phyloP scores from a whole-genome alignment of 2,797 vertebrate genomes.

The Cyclura pinguis region DNA sequence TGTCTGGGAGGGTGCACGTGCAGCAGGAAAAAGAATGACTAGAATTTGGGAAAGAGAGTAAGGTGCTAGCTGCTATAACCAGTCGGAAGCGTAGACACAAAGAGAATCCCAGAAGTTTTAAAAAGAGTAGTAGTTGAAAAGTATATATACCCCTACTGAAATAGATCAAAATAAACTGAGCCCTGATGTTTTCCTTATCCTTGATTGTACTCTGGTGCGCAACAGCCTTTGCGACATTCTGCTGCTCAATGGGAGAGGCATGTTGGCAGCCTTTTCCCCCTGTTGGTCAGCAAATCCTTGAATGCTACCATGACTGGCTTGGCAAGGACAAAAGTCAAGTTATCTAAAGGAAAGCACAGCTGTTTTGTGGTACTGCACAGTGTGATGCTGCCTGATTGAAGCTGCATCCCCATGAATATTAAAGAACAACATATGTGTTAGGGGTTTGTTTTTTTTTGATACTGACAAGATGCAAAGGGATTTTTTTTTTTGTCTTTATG shows the following conservation, averaged over 20 bases:
- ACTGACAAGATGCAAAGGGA: background rate
- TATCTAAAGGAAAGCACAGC: constrained; percentile 21
- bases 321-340: constrained; percentile 7
- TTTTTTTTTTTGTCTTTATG: background rate
- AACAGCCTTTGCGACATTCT: background rate
- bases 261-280: background rate
- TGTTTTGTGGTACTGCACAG: constrained; percentile 21
- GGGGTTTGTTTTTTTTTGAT: constrained; percentile 2
- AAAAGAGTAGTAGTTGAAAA: background rate
- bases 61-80: background rate
- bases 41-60: background rate
- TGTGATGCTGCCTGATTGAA: constrained; percentile 8
- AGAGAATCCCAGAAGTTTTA: background rate
- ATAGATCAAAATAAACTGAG: background rate
- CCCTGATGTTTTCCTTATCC: background rate
- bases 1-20: background rate
- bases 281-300: background rate
- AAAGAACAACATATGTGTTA: background rate
- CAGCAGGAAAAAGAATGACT: background rate
- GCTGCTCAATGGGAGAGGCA: background rate
- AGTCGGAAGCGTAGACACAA: background rate
- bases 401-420: constrained; percentile 21
- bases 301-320: background rate
- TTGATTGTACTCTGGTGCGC: background rate
- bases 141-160: background rate